phyloP scores from a whole-genome alignment of 2,113 vertebrate species.

The Neogobius melanostomus region DNA sequence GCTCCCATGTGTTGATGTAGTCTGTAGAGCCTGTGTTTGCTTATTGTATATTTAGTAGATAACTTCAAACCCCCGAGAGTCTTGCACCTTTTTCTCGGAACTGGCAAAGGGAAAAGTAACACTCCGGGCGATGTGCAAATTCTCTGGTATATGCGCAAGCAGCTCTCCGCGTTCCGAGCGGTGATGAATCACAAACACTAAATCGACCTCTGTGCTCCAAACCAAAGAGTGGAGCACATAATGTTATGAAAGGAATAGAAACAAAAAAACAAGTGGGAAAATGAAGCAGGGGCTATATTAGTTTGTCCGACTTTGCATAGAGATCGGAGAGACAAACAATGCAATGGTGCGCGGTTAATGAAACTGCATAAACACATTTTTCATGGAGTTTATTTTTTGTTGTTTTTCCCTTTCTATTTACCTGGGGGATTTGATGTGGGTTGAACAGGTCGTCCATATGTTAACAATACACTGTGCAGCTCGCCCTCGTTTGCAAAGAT shows the following conservation, averaged over 20 bases:
- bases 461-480: too few species aligned
- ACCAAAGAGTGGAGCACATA: constrained; percentile 2
- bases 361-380: background rate
- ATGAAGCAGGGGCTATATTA: background rate
- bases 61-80: constrained; percentile 41
- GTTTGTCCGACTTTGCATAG: background rate
- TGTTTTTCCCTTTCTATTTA: background rate
- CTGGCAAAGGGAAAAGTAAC: constrained; percentile 32
- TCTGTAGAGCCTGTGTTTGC: constrained; percentile 25
- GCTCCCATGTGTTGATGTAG: constrained; percentile 1
- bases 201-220: background rate
- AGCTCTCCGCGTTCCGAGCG: constrained; percentile 3
- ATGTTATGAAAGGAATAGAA: background rate
- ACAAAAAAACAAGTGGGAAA: constrained; percentile 9
- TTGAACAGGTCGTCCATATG: too few species aligned
- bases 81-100: constrained; percentile 41
- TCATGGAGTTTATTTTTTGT: background rate
- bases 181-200: background rate
- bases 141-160: constrained; percentile 4
- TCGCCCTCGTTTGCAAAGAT: too few species aligned
- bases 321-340: background rate
- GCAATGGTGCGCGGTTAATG: background rate
- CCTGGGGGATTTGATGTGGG: too few species aligned
- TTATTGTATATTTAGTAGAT: constrained; percentile 46
- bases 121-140: constrained; percentile 43